Percentiles rank a stretch among this genome's conserved stretches.
These are phyloP conservation scores for Podarcis lilfordi DNA, from an alignment of 2,797 vertebrate genomes.

Conservation along the genomic window DNA sequence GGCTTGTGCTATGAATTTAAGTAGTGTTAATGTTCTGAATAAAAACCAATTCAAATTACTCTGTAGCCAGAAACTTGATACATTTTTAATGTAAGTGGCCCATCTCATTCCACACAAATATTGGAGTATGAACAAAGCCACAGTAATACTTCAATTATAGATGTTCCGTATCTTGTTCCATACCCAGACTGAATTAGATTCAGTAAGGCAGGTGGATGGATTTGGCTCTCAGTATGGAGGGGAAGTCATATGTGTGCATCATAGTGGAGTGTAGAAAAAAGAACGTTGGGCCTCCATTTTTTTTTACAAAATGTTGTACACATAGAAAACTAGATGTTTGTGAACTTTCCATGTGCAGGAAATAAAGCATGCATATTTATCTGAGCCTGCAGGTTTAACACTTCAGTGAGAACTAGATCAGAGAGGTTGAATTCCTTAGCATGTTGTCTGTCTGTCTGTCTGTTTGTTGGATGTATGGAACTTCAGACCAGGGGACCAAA, in stretches of 20 bases:
- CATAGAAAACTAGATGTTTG: background rate
- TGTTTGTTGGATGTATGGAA: too few species aligned
- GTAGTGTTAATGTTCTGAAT: slow-evolving; percentile 27
- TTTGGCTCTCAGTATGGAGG: background rate
- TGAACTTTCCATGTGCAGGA: background rate
- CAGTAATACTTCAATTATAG: background rate
- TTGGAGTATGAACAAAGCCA: background rate
- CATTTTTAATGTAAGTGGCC: background rate
- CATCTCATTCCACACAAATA: background rate
- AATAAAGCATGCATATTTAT: background rate
- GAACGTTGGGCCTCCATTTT: background rate
- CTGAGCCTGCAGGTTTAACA: too few species aligned
- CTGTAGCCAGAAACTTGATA: background rate
- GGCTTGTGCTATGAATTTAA: slow-evolving; percentile 29
- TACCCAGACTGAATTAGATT: background rate
- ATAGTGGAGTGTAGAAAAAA: background rate
- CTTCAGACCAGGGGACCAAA: too few species aligned
- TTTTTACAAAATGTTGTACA: too few species aligned
- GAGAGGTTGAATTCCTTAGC: background rate
- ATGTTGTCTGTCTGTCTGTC: background rate
- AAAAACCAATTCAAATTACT: slow-evolving; percentile 15
- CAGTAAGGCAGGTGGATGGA: background rate
- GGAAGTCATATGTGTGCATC: background rate
- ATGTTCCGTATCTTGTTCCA: background rate
- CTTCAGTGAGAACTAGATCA: too few species aligned